Percentiles rank a stretch among this genome's conserved stretches.
Evolutionary conservation across 2,113 vertebrate genomes (phyloP).

Genomic region (Brachyhypopomus occidentalis): DNA sequence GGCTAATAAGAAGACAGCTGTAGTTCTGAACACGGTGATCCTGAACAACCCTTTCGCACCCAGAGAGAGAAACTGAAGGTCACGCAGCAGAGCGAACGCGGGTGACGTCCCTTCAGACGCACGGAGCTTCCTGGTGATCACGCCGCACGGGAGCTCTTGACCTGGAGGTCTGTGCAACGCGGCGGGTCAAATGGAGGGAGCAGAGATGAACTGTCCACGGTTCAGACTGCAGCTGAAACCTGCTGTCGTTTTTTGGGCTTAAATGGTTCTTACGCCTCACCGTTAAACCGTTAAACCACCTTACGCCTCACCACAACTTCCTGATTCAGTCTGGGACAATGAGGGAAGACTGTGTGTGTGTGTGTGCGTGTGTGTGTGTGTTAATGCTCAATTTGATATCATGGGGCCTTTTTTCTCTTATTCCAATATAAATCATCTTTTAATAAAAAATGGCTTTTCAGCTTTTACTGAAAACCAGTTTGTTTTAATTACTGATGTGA

Average conservation of each 20-base stretch:
- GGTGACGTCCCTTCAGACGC: conserved; percentile 47
- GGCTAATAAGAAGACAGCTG: conserved; percentile 27
- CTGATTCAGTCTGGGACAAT: conserved; percentile 37
- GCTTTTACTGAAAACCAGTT: no score
- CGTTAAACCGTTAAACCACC: no score
- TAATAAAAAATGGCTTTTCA: no score
- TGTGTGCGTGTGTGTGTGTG: no score
- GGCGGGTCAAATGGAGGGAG: conserved; percentile 38
- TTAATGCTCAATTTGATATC: no score
- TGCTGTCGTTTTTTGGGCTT: conserved; percentile 65
- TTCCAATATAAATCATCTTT: no score
- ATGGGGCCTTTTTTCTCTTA: no score
- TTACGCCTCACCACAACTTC: conserved; percentile 63
- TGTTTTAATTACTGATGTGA: no score
- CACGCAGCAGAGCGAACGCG: no score
- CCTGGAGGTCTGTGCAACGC: conserved; percentile 63
- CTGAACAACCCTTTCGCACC: no score
- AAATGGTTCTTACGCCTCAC: conserved; percentile 69
- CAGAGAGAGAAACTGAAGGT: background rate
- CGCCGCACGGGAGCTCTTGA: conserved; percentile 61
- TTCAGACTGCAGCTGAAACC: conserved; percentile 63
- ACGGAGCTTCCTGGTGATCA: conserved; percentile 66
- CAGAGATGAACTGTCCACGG: conserved; percentile 70
- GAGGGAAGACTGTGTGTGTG: conserved; percentile 29
- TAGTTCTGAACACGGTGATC: background rate